Percentiles rank a stretch among this genome's conserved stretches.
Evolutionary conservation across 1,140 invertebrate species (phyloP).

Genomic region (Maniola jurtina): DNA sequence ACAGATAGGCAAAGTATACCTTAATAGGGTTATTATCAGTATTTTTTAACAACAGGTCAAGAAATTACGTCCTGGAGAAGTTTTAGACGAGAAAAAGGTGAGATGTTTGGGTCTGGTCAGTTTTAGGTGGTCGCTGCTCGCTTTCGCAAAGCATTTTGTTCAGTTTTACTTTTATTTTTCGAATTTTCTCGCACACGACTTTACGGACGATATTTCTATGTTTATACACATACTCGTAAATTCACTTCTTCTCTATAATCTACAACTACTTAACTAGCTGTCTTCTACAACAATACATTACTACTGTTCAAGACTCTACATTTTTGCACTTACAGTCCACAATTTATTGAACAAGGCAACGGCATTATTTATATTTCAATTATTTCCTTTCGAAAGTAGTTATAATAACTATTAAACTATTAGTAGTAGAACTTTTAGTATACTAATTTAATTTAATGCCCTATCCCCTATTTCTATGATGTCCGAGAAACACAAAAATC

Average conservation of each 20-base stretch:
- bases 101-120: conserved; percentile 79
- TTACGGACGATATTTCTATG: conserved; percentile 35
- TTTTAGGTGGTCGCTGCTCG: conserved; percentile 75
- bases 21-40: conserved; percentile 64
- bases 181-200: conserved; percentile 36
- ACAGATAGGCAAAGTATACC: conserved; percentile 56
- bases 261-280: not conserved
- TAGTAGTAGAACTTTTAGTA: not conserved
- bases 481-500: not conserved
- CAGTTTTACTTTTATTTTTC: conserved; percentile 49
- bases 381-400: not conserved
- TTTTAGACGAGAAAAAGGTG: conserved; percentile 96
- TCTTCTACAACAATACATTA: conserved; percentile 8
- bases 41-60: conserved; percentile 77
- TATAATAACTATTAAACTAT: not conserved
- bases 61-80: conserved; percentile 95
- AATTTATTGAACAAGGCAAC: not conserved
- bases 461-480: not conserved
- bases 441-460: not conserved
- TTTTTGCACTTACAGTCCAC: conserved; percentile 2
- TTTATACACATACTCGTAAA: conserved; percentile 6
- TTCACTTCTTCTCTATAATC: conserved; percentile 2
- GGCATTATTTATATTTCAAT: not conserved
- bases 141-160: conserved; percentile 75
- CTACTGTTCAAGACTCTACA: conserved; percentile 1